Conservation (phyloP, 1,140 invertebrate genomes). For the Drosophila nebulosa region DNA sequence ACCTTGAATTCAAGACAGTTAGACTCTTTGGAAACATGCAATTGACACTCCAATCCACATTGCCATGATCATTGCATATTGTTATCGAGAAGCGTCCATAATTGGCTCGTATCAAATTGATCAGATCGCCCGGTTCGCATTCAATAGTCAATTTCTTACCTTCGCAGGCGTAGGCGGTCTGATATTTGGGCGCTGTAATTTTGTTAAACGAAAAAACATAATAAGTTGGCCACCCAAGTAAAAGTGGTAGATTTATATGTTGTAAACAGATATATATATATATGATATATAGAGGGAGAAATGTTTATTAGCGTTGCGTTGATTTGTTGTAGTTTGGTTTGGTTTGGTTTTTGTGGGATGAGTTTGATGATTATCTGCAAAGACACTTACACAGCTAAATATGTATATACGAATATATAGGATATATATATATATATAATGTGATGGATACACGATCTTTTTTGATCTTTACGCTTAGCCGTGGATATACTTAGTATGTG, state of each 20-base stretch:
- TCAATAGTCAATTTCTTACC: conserved; percentile 93
- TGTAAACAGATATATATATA: conserved; percentile 15
- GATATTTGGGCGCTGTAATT: conserved; percentile 85
- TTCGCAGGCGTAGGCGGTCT: conserved; percentile 96
- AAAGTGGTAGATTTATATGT: background rate
- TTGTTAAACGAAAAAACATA: conserved; percentile 2
- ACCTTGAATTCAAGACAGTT: conserved; percentile 90
- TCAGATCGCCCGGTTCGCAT: conserved; percentile 92
- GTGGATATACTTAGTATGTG: conserved; percentile 75
- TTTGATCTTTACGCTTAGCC: conserved; percentile 47
- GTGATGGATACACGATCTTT: conserved; percentile 45
- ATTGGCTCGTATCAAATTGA: conserved; percentile 95
- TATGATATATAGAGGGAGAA: conserved; percentile 37
- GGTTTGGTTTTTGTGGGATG: conserved; percentile 52
- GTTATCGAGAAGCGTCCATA: conserved; percentile 97
- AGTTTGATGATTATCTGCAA: conserved; percentile 53
- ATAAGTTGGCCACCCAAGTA: conserved; percentile 28
- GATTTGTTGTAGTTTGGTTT: conserved; percentile 75
- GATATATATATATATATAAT: conserved; percentile 31
- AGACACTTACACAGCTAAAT: conserved; percentile 58
- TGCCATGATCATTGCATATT: conserved; percentile 97
- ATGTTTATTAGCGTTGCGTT: conserved; percentile 64
- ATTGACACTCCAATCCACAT: conserved; percentile 98
- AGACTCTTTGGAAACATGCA: conserved; percentile 94
- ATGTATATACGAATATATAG: conserved; percentile 12